Conservation (phyloP, 2,888 invertebrate species). For the Tachina lurida region DNA sequence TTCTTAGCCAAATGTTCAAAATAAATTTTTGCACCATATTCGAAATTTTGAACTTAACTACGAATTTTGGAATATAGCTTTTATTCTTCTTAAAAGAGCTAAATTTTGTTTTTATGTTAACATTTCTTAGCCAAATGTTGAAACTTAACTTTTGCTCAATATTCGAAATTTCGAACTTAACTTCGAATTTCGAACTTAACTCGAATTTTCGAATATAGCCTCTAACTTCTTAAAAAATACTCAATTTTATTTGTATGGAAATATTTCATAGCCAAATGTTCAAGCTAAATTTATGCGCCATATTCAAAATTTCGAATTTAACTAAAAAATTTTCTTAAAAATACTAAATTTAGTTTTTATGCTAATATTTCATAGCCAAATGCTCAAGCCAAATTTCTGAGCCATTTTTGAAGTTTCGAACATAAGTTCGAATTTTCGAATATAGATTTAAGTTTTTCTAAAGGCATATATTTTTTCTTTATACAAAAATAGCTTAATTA, state of each 20-base stretch:
- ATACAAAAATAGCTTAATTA: too few species aligned
- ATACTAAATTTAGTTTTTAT: too few species aligned
- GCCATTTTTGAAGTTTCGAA: neutral
- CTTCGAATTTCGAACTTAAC: neutral
- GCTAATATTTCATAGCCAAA: neutral
- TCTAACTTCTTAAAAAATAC: too few species aligned
- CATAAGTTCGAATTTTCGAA: neutral
- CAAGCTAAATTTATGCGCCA: neutral
- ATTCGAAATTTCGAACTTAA: slow-evolving; percentile 2
- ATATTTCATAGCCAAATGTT: too few species aligned
- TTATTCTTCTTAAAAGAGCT: too few species aligned
- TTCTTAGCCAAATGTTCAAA: neutral
- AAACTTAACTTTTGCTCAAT: neutral
- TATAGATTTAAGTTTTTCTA: too few species aligned
- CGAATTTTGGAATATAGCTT: neutral
- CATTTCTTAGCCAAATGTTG: too few species aligned
- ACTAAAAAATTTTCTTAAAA: too few species aligned
- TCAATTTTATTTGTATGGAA: too few species aligned
- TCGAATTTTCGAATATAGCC: neutral
- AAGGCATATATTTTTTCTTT: neutral
- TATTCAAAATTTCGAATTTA: neutral
- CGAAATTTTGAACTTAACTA: neutral
- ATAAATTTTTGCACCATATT: neutral
- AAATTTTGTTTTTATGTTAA: too few species aligned
- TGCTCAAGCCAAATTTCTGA: too few species aligned